Evolutionary conservation across 2,888 invertebrate genomes (phyloP), one percentile per base, ranked within the genome.

Genomic region (Urechis unicinctus): DNA sequence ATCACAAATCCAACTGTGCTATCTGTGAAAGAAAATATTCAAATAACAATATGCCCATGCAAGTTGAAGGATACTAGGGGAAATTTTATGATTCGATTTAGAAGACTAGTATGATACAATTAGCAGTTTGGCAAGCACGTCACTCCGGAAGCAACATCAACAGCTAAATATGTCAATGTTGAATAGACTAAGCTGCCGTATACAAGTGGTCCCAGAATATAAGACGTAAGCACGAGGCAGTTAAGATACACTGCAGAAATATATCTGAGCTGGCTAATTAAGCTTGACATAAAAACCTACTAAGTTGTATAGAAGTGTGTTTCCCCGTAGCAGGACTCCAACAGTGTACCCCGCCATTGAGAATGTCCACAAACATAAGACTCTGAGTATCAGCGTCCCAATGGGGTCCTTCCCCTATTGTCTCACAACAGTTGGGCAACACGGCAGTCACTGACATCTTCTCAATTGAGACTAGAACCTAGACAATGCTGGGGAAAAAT

Each of bases 331-430:
- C 56, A 0, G 69, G 52, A 51, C 68, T 60, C 67, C 69, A 75
- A 41, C 68, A 51, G 44, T 70, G 69, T 0, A 72, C 62, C 26
- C 67, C 66, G 1, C 67, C 64, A n/a, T 53, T 52, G n/a, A 60
- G 17, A 25, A 75, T 72, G 57, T 74, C 73, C 0, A 74, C 72
- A 55, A 67, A 72, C 4, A 68, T 53, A 36, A 75, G 65, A 3
- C 62, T 58, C 51, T 70, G 62, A n/a, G 67, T 64, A 1, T 44
- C 50, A 4, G 65, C 67, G n/a, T 74, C 74, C 75, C 75, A 75
- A 60, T 73, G 71, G n/a, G 75, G 75, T 1, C 74, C 72, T 57
- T 75, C 75, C 3, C 73, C 73, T 1, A 63, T 62, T 0, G 67
- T 66, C 17, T 50, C 41, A 21, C 59, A 61, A 1, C 48, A 50